These are phyloP conservation scores for Chelidonichthys spinosus DNA, from an alignment of 2,797 vertebrate genomes.

Conservation along the genomic window DNA sequence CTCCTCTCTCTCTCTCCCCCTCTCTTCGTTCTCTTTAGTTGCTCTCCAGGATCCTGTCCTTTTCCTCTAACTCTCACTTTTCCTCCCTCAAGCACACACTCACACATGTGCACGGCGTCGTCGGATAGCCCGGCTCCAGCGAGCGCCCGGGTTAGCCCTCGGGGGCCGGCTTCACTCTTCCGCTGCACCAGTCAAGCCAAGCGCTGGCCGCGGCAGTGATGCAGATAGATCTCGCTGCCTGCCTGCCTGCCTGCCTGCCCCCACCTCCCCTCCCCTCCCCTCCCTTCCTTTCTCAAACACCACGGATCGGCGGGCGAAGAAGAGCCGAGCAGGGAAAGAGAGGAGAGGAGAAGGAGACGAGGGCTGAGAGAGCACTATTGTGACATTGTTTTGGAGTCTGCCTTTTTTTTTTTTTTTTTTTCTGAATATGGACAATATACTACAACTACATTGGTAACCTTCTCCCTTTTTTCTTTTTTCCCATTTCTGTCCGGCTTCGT, in stretches of 20 bases:
- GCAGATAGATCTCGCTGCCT: constrained; percentile 86
- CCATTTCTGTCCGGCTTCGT: constrained; percentile 73
- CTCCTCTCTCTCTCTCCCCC: constrained; percentile 44
- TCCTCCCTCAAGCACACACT: constrained; percentile 27
- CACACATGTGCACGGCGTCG: constrained; percentile 12
- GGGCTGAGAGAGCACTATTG: constrained; percentile 66
- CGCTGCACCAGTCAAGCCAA: constrained; percentile 86
- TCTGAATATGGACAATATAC: constrained; percentile 82
- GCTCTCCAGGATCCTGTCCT: constrained; percentile 68
- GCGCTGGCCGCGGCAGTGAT: constrained; percentile 86
- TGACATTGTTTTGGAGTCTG: constrained; percentile 76
- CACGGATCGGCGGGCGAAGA: constrained; percentile 62
- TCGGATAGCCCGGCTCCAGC: constrained; percentile 70
- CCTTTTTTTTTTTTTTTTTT: constrained; percentile 52
- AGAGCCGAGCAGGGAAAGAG: constrained; percentile 60
- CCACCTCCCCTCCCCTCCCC: constrained; percentile 21
- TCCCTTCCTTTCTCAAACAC: constrained; percentile 22
- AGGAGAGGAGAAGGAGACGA: constrained; percentile 52
- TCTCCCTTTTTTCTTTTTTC: constrained; percentile 43
- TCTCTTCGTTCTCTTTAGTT: constrained; percentile 61
- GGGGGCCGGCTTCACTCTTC: constrained; percentile 83
- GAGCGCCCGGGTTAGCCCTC: constrained; percentile 82
- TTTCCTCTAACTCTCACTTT: constrained; percentile 56
- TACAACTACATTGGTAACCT: constrained; percentile 77
- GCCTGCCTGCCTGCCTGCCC: constrained; percentile 19